Evolutionary conservation across 2,888 invertebrate species (phyloP).

Genomic region (Drosophila neonasuta): DNA sequence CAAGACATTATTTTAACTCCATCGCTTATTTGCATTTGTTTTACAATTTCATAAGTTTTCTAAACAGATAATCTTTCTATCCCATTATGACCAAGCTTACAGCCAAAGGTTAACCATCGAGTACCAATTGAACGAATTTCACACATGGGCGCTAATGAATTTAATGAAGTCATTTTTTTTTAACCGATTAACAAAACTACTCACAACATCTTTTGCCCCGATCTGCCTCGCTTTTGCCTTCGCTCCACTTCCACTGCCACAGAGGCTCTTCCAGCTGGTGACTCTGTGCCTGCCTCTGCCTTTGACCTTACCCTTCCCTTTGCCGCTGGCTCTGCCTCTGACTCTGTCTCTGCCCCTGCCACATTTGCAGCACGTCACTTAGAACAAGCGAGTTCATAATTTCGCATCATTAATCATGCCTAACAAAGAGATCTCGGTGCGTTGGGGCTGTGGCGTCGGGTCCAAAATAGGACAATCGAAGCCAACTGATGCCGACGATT

Average conservation of each 20-base stretch:
- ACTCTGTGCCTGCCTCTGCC: slow-evolving; percentile 2
- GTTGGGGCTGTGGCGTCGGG: slow-evolving; percentile 11
- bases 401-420: slow-evolving; percentile 78
- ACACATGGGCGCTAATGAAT: slow-evolving; percentile 80
- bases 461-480: slow-evolving; percentile 31
- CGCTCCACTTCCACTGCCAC: background rate
- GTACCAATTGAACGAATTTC: slow-evolving; percentile 75
- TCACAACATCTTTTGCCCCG: slow-evolving; percentile 43
- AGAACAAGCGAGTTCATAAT: slow-evolving; percentile 79
- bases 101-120: slow-evolving; percentile 40
- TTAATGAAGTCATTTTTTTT: slow-evolving; percentile 81
- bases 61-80: background rate
- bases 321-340: slow-evolving; percentile 5
- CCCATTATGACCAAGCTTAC: background rate
- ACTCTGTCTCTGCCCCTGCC: slow-evolving; percentile 12
- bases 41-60: background rate
- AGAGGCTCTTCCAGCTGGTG: slow-evolving; percentile 12
- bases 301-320: slow-evolving; percentile 4
- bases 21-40: too few species aligned
- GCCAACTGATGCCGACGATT: slow-evolving; percentile 48
- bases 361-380: slow-evolving; percentile 52
- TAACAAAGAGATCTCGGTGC: slow-evolving; percentile 58
- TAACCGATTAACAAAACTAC: slow-evolving; percentile 75
- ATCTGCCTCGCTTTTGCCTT: slow-evolving; percentile 1
- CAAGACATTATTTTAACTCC: too few species aligned